Conservation (phyloP, 2,113 vertebrate genomes). For the Triplophysa dalaica region DNA sequence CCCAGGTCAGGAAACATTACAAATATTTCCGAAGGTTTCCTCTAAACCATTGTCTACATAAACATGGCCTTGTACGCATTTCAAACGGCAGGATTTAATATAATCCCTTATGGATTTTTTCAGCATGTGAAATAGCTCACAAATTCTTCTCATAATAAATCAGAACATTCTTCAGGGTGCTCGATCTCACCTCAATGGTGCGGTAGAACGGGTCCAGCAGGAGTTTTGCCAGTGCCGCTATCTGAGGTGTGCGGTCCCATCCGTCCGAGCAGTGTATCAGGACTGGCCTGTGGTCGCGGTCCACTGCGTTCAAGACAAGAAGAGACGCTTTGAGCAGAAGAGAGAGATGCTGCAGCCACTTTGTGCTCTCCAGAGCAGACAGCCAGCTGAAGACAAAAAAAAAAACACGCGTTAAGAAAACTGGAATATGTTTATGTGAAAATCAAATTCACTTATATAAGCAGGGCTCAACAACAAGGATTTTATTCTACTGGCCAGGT, state of each 20-base stretch:
- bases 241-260: slow-evolving; percentile 97
- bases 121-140: slow-evolving; percentile 22
- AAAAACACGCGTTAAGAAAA: background rate
- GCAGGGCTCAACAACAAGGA: no score
- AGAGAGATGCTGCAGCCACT: slow-evolving; percentile 96
- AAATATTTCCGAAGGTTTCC: background rate
- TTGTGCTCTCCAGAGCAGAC: slow-evolving; percentile 94
- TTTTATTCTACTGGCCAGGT: no score
- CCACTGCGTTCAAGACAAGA: slow-evolving; percentile 88
- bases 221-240: slow-evolving; percentile 90
- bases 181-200: slow-evolving; percentile 84
- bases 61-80: slow-evolving; percentile 26
- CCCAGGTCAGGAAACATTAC: background rate
- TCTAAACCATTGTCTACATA: slow-evolving; percentile 1
- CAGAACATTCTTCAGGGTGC: background rate
- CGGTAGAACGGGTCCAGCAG: slow-evolving; percentile 94
- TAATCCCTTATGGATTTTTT: slow-evolving; percentile 13
- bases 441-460: background rate
- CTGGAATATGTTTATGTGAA: background rate
- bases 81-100: slow-evolving; percentile 15
- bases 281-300: slow-evolving; percentile 89
- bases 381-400: slow-evolving; percentile 81
- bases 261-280: slow-evolving; percentile 95
- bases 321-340: slow-evolving; percentile 90
- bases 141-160: slow-evolving; percentile 8